These are phyloP conservation scores for Gorilla gorilla DNA, from an alignment of 2,113 vertebrate species.

Conservation along the genomic window DNA sequence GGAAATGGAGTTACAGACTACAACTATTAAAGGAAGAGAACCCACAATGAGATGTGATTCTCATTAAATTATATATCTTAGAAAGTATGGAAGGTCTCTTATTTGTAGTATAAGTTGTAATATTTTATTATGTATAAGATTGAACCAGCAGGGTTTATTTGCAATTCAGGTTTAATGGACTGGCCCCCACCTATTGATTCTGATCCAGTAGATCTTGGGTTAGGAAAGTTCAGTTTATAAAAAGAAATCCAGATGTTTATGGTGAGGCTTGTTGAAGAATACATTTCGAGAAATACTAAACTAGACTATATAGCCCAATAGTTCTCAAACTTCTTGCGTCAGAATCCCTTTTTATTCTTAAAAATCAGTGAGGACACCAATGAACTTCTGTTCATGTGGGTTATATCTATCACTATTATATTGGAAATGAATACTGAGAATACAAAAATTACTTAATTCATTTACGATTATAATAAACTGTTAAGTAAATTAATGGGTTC, in stretches of 20 bases:
- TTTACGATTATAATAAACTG: not conserved
- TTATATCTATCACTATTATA: not conserved
- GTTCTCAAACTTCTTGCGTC: not conserved
- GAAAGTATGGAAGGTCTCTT: not conserved
- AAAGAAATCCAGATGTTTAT: constrained; percentile 9
- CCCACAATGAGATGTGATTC: not conserved
- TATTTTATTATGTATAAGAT: not conserved
- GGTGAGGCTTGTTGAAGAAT: not conserved
- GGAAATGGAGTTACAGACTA: not conserved
- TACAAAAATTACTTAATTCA: not conserved
- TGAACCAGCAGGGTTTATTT: not conserved
- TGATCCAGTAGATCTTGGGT: not conserved
- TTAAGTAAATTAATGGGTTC: not conserved
- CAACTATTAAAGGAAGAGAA: not conserved
- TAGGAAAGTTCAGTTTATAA: not conserved
- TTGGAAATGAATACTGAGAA: not conserved
- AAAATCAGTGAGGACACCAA: not conserved
- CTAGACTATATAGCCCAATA: not conserved
- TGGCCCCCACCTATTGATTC: not conserved
- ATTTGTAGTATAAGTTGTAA: not conserved
- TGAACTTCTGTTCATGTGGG: not conserved
- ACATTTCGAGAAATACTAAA: not conserved
- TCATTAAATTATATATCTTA: not conserved
- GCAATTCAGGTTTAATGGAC: constrained; percentile 24
- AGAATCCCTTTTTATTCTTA: constrained; percentile 4